Conservation (phyloP, 1,140 invertebrate genomes). For the Hydropsyche tenuis region DNA sequence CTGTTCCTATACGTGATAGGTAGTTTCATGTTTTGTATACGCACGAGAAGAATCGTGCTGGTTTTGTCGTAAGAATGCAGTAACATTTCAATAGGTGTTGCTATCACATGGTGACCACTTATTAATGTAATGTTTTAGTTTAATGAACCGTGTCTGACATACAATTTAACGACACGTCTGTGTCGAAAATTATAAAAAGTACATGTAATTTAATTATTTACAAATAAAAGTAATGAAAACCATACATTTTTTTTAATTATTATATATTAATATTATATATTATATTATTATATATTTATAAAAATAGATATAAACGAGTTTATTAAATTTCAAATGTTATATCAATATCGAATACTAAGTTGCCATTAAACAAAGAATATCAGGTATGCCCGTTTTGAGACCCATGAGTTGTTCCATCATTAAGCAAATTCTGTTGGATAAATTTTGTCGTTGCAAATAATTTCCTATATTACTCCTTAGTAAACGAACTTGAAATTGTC, state of each 20-base stretch:
- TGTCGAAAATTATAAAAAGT: slow-evolving; percentile 4
- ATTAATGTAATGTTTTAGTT: background rate
- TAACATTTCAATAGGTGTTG: background rate
- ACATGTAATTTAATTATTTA: slow-evolving; percentile 37
- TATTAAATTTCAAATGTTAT: background rate
- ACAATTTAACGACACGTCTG: background rate
- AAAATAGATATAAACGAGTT: no score
- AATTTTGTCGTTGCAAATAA: slow-evolving; percentile 7
- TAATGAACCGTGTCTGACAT: background rate
- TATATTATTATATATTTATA: no score
- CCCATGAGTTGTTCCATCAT: slow-evolving; percentile 41
- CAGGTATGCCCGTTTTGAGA: slow-evolving; percentile 40
- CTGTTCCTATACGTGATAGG: slow-evolving; percentile 29
- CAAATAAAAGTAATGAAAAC: slow-evolving; percentile 32
- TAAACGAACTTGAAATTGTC: background rate
- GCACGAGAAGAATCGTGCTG: no score
- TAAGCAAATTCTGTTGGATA: slow-evolving; percentile 32
- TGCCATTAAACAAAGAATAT: slow-evolving; percentile 3
- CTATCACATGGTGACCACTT: background rate
- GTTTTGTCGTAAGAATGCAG: background rate
- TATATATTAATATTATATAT: no score
- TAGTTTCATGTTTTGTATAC: background rate
- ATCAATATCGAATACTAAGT: background rate
- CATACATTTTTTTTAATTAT: slow-evolving; percentile 1
- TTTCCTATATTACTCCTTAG: slow-evolving; percentile 23